Conservation (phyloP, 2,888 invertebrate genomes). For the Folsomia candida region DNA sequence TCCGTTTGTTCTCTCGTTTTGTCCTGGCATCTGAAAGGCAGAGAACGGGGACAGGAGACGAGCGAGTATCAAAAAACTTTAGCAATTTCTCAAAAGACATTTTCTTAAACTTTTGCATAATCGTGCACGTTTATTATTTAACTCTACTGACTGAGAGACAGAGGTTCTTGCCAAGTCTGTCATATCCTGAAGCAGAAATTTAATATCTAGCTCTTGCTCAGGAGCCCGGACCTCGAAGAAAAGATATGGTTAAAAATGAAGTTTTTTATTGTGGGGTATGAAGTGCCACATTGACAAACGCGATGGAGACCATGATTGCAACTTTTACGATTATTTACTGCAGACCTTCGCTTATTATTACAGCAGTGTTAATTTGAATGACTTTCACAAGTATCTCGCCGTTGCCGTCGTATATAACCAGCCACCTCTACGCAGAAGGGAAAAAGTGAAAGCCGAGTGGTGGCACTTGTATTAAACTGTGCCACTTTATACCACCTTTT, state of each 20-base stretch:
- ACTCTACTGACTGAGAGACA: background rate
- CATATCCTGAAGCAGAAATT: background rate
- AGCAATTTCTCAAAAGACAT: slow-evolving; percentile 5
- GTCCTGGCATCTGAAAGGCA: too few species aligned
- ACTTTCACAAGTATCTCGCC: background rate
- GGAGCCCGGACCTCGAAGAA: too few species aligned
- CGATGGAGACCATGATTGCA: background rate
- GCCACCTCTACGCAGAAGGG: background rate
- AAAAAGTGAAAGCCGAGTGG: slow-evolving; percentile 1
- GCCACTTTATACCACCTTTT: background rate
- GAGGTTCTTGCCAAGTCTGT: too few species aligned
- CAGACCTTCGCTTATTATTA: background rate
- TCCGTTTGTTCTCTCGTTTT: too few species aligned
- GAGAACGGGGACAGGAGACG: background rate
- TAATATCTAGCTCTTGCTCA: too few species aligned
- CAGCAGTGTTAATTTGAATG: slow-evolving; percentile 11
- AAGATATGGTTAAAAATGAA: background rate
- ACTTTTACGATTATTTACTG: slow-evolving; percentile 18
- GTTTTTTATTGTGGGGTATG: background rate
- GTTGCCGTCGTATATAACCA: too few species aligned
- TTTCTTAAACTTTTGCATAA: slow-evolving; percentile 2
- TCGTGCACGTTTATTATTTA: background rate
- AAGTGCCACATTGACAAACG: background rate
- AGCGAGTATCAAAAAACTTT: background rate
- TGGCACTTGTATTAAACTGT: slow-evolving; percentile 11